phyloP scores from a whole-genome alignment of 2,797 vertebrate species.

The Anolis apletophallus region DNA sequence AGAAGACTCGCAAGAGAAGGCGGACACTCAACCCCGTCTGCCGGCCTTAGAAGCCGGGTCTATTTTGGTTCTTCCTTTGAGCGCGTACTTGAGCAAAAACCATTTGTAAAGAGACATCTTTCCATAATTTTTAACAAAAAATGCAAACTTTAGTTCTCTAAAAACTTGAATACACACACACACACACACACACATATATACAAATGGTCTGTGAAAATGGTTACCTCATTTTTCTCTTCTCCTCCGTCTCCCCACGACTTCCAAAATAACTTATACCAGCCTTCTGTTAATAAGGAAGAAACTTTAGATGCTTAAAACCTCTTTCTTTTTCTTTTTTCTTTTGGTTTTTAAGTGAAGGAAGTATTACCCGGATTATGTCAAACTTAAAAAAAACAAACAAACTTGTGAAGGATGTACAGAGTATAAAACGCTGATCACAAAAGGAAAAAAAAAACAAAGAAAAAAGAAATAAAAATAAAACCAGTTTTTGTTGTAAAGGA shows the following conservation, averaged over 20 bases:
- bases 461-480: constrained; percentile 80
- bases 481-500: constrained; percentile 70
- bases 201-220: constrained; percentile 96
- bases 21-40: constrained; percentile 59
- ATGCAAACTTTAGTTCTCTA: constrained; percentile 91
- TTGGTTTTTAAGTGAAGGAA: constrained; percentile 82
- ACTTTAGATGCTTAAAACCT: constrained; percentile 80
- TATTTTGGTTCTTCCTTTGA: constrained; percentile 76
- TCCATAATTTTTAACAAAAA: constrained; percentile 77
- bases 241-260: too few species aligned
- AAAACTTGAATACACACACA: constrained; percentile 89
- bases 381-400: constrained; percentile 77
- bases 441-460: too few species aligned
- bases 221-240: constrained; percentile 88
- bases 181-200: constrained; percentile 68
- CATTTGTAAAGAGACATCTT: constrained; percentile 90
- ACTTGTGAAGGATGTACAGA: constrained; percentile 96
- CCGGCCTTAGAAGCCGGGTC: constrained; percentile 77
- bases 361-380: constrained; percentile 85
- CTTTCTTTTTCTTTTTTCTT: too few species aligned
- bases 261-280: constrained; percentile 88
- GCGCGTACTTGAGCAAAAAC: constrained; percentile 86
- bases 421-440: constrained; percentile 88
- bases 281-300: constrained; percentile 84
- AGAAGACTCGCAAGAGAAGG: constrained; percentile 75